A percentile compares a stretch with the other conserved stretches of the same genome.
phyloP scores from a whole-genome alignment of 2,888 invertebrate genomes.

The Ectemnius cavifrons region DNA sequence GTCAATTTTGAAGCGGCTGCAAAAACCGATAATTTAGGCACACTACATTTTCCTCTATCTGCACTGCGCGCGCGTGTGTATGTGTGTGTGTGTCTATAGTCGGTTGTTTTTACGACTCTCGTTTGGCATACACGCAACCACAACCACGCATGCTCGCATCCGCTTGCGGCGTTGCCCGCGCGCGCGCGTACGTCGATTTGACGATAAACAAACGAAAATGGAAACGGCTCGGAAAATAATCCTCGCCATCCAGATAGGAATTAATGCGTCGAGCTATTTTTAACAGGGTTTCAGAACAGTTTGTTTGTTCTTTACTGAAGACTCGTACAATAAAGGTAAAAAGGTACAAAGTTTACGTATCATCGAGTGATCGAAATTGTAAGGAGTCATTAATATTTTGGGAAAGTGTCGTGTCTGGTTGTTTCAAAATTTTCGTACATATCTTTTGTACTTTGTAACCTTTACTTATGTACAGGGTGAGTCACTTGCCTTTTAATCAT shows the following conservation, averaged over 20 bases:
- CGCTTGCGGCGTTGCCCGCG: constrained; percentile 42
- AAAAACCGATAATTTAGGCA: constrained; percentile 32
- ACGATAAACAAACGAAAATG: constrained; percentile 53
- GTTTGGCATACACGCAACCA: constrained; percentile 1
- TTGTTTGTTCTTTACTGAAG: no score
- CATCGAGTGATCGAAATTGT: no score
- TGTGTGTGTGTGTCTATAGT: constrained; percentile 22
- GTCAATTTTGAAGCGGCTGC: constrained; percentile 12
- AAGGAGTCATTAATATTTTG: no score
- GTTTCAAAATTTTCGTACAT: no score
- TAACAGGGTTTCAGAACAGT: neutral
- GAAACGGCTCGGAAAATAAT: constrained; percentile 40
- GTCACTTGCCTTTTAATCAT: no score
- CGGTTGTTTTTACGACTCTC: constrained; percentile 17
- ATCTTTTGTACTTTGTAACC: no score
- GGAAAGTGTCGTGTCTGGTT: no score
- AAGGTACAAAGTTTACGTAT: no score
- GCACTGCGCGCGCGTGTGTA: no score
- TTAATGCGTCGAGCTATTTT: neutral
- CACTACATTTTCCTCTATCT: neutral
- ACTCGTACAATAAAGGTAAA: no score
- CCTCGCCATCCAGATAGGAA: neutral
- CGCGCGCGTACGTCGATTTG: constrained; percentile 38
- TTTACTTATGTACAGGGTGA: no score
- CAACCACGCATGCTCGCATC: constrained; percentile 24